These are phyloP conservation scores for Drosophila diplacantha DNA, from an alignment of 2,888 invertebrate species.

Conservation along the genomic window DNA sequence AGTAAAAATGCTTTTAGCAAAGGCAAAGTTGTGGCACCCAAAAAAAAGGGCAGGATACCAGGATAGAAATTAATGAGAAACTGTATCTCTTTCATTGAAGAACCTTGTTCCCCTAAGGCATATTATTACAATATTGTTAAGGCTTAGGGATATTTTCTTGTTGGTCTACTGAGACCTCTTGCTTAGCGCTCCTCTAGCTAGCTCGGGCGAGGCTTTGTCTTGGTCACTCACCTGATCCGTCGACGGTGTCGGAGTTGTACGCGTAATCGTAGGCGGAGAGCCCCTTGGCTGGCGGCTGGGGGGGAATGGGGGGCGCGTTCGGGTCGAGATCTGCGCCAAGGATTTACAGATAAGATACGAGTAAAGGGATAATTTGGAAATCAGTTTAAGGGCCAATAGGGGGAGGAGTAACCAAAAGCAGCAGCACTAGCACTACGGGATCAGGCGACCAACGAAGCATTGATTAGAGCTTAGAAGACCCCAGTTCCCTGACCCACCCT, in stretches of 20 bases:
- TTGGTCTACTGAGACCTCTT: not conserved
- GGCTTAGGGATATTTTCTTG: not conserved
- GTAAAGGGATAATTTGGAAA: conserved; percentile 50
- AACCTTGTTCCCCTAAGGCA: not conserved
- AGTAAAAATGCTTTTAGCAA: conserved; percentile 54
- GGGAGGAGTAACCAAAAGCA: conserved; percentile 20
- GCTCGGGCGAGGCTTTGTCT: not conserved
- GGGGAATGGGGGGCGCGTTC: conserved; percentile 79
- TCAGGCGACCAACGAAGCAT: conserved; percentile 36
- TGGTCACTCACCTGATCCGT: conserved; percentile 80
- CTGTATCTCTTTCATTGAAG: not conserved
- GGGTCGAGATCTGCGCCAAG: conserved; percentile 72
- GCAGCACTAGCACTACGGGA: conserved; percentile 31
- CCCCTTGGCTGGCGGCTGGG: conserved; percentile 82
- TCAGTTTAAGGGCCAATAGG: conserved; percentile 45
- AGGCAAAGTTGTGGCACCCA: conserved; percentile 18
- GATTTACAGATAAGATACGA: conserved; percentile 42
- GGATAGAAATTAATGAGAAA: not conserved
- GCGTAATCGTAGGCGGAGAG: conserved; percentile 79
- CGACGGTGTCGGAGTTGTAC: conserved; percentile 71
- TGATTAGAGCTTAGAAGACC: conserved; percentile 3
- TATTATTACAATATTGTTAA: not conserved
- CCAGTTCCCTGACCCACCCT: conserved; percentile 9
- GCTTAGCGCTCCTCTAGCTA: not conserved
- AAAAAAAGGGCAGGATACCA: conserved; percentile 2